Percentiles rank a stretch among this genome's conserved stretches.
phyloP scores from a whole-genome alignment of 2,113 vertebrate species.

The Sphaerodactylus townsendi region DNA sequence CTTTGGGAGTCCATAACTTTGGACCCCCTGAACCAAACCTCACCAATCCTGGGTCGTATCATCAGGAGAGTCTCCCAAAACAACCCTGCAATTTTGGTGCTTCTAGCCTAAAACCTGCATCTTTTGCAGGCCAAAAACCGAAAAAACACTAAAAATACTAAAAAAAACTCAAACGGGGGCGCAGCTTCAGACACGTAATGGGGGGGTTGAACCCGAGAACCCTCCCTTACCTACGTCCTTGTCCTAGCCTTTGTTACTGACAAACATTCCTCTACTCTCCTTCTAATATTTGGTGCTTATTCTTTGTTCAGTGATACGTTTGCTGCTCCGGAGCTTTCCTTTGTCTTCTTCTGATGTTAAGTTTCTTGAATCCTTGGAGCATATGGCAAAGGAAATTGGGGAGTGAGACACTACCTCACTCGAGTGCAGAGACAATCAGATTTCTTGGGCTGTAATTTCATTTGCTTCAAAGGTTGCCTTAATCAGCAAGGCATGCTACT shows the following conservation, averaged over 20 bases:
- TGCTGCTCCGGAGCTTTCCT: constrained; percentile 62
- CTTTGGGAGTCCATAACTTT: no score
- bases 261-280: constrained; percentile 65
- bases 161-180: no score
- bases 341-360: constrained; percentile 69
- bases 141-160: no score
- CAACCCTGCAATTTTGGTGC: no score
- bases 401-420: constrained; percentile 78
- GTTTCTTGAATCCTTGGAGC: constrained; percentile 68
- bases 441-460: constrained; percentile 77
- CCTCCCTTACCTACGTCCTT: no score
- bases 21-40: no score
- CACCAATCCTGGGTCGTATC: no score
- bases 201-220: no score
- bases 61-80: no score
- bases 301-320: constrained; percentile 50
- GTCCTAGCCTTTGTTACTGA: constrained; percentile 46
- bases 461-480: constrained; percentile 69
- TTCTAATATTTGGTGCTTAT: constrained; percentile 71
- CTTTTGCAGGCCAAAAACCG: no score
- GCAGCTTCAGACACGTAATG: no score
- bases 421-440: constrained; percentile 72
- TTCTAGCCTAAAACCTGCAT: no score
- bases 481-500: constrained; percentile 71
- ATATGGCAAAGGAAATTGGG: constrained; percentile 71